phyloP scores from a whole-genome alignment of 2,113 vertebrate genomes.

The Alligator sinensis region DNA sequence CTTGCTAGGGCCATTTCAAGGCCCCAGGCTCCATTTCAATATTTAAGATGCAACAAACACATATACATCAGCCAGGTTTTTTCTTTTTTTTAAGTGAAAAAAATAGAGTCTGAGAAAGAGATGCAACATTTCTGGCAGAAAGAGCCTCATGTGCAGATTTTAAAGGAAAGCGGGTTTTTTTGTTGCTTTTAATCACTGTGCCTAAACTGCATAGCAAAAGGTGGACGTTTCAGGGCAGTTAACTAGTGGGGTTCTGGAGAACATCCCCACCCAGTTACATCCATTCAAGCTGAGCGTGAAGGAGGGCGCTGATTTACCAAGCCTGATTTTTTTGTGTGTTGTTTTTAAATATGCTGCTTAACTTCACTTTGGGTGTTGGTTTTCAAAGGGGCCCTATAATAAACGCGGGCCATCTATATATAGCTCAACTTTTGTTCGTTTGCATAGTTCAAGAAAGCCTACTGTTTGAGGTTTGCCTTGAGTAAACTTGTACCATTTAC shows the following conservation, averaged over 20 bases:
- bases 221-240: conserved; percentile 8
- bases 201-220: not conserved
- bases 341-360: conserved; percentile 50
- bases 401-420: conserved; percentile 50
- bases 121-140: not conserved
- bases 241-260: not conserved
- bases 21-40: conserved; percentile 34
- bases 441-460: conserved; percentile 67
- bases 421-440: conserved; percentile 51
- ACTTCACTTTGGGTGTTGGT: conserved; percentile 64
- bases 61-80: not conserved
- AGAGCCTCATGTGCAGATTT: not conserved
- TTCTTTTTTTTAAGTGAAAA: not conserved
- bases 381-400: conserved; percentile 69
- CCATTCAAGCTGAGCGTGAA: not conserved
- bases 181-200: not conserved
- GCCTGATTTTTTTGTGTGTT: conserved; percentile 68
- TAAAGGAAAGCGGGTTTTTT: not conserved
- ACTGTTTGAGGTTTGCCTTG: conserved; percentile 80
- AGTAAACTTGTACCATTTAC: conserved; percentile 79
- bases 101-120: conserved; percentile 6
- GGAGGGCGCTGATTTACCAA: conserved; percentile 38
- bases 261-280: conserved; percentile 33
- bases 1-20: not conserved
- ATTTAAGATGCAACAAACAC: conserved; percentile 41